Evolutionary conservation across 2,113 vertebrate genomes (phyloP).

Genomic region (Caretta caretta): DNA sequence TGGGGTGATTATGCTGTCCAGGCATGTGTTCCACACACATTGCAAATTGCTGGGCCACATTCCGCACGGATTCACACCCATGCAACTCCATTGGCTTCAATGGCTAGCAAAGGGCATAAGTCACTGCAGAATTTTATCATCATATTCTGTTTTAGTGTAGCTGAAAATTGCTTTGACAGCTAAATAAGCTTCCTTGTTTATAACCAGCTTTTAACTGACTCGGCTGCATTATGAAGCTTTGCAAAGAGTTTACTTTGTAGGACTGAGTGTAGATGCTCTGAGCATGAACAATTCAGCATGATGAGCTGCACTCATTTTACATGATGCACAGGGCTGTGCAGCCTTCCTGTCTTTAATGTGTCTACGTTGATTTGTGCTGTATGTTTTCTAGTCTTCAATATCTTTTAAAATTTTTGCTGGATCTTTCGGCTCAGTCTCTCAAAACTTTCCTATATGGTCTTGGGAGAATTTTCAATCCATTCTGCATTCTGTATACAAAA

Average conservation of each 20-base stretch:
- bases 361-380: background rate
- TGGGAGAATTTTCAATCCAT: background rate
- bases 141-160: constrained; percentile 39
- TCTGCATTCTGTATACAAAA: background rate
- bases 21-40: background rate
- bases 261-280: constrained; percentile 49
- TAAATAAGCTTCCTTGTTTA: constrained; percentile 72
- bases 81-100: background rate
- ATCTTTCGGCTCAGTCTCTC: background rate
- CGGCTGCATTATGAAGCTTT: constrained; percentile 56
- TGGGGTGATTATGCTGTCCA: fast-evolving
- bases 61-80: background rate
- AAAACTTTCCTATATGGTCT: background rate
- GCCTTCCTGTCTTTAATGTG: background rate
- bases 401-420: background rate
- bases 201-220: constrained; percentile 53
- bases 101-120: background rate
- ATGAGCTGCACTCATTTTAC: constrained; percentile 39
- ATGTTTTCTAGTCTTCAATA: background rate
- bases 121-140: background rate
- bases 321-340: background rate
- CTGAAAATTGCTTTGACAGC: constrained; percentile 70
- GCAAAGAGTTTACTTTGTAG: constrained; percentile 66
- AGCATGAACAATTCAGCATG: constrained; percentile 35
- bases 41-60: fast-evolving